Conservation (phyloP, 2,113 vertebrate species). For the Excalfactoria chinensis region DNA sequence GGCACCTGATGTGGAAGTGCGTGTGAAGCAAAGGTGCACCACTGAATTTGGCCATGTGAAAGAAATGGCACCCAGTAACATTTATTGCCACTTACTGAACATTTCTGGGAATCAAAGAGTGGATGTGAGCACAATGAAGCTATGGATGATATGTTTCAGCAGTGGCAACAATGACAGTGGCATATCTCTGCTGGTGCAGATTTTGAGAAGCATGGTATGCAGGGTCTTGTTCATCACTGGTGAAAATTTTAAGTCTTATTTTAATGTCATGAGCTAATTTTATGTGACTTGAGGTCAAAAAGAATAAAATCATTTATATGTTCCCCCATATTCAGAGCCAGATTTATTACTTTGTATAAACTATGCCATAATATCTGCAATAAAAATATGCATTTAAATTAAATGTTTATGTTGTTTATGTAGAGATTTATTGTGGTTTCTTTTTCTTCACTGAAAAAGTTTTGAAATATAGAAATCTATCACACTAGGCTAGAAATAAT, state of each 20-base stretch:
- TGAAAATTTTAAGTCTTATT: not conserved
- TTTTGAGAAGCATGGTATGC: too few relatives aligned
- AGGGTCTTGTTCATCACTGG: too few relatives aligned
- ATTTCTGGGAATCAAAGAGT: too few relatives aligned
- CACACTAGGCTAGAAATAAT: not conserved
- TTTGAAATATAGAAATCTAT: not conserved
- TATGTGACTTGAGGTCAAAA: not conserved
- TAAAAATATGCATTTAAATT: not conserved
- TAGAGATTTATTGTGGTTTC: fast-evolving
- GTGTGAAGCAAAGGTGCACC: too few relatives aligned
- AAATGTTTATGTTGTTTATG: not conserved
- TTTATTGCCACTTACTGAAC: too few relatives aligned
- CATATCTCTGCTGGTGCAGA: too few relatives aligned
- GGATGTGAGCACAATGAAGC: too few relatives aligned
- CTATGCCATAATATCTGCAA: not conserved
- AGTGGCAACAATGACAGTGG: too few relatives aligned
- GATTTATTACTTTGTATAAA: not conserved
- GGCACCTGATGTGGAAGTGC: too few relatives aligned
- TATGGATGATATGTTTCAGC: too few relatives aligned
- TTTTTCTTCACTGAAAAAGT: not conserved
- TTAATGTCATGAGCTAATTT: not conserved
- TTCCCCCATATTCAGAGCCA: fast-evolving
- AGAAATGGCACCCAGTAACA: too few relatives aligned
- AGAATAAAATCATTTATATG: not conserved
- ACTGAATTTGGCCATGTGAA: too few relatives aligned